phyloP scores from a whole-genome alignment of 2,797 vertebrate genomes.

The Petrocephalus schoutedeni region DNA sequence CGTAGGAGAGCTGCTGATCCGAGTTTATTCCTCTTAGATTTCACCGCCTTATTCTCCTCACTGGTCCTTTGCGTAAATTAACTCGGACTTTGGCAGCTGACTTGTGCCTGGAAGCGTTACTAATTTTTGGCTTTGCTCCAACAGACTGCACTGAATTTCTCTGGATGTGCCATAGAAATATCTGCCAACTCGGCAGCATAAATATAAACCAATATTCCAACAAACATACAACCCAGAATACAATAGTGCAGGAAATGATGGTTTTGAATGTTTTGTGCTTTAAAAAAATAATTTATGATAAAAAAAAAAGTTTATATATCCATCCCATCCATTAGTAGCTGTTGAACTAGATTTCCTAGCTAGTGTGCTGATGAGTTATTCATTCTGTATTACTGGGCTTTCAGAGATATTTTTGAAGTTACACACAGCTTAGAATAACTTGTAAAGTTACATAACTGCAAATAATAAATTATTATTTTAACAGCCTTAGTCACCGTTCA shows the following conservation, averaged over 20 bases:
- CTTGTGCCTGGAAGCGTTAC: conserved; percentile 5
- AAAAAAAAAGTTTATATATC: neutral
- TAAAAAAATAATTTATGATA: neutral
- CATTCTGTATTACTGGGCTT: neutral
- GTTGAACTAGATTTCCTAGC: neutral
- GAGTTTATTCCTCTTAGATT: neutral
- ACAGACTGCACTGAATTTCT: neutral
- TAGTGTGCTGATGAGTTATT: neutral
- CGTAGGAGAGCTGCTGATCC: neutral
- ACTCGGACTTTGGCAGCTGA: conserved; percentile 17
- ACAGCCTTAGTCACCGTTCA: neutral
- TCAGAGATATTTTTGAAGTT: neutral
- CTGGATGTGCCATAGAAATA: neutral
- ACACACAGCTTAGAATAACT: neutral
- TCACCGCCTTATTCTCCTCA: neutral
- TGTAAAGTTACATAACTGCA: neutral
- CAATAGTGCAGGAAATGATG: neutral
- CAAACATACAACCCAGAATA: neutral
- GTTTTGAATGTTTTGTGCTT: neutral
- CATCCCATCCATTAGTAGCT: neutral
- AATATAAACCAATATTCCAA: neutral
- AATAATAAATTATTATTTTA: neutral
- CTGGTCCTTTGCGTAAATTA: conserved; percentile 16
- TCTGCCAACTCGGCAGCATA: neutral
- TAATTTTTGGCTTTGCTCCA: conserved; percentile 7